Evolutionary conservation across 1,140 invertebrate genomes (phyloP).

Genomic region (Camponotus vicinus): DNA sequence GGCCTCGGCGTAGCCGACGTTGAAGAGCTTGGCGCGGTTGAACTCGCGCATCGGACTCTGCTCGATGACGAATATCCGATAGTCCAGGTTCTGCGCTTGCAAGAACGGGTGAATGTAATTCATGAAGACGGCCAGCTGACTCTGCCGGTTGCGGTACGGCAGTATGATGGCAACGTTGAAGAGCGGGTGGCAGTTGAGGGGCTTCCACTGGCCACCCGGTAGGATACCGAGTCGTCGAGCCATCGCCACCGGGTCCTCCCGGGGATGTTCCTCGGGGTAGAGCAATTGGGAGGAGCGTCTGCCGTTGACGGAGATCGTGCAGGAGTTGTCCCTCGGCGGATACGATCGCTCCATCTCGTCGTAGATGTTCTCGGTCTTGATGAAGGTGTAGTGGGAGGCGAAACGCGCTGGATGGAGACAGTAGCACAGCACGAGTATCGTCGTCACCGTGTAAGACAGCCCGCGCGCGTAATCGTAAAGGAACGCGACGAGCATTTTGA

Average conservation of each 20-base stretch:
- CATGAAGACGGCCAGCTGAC: conserved; percentile 93
- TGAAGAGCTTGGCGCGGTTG: conserved; percentile 97
- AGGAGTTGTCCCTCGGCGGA: conserved; percentile 80
- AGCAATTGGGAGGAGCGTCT: conserved; percentile 72
- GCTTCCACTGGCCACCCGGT: conserved; percentile 91
- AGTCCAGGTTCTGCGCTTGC: conserved; percentile 94
- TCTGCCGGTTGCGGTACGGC: conserved; percentile 94
- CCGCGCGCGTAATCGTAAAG: conserved; percentile 77
- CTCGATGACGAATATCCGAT: conserved; percentile 96
- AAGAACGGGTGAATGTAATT: conserved; percentile 96
- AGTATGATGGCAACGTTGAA: conserved; percentile 95
- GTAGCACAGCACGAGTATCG: conserved; percentile 78
- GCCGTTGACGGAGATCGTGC: conserved; percentile 69
- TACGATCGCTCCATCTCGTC: conserved; percentile 83
- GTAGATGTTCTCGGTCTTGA: conserved; percentile 82
- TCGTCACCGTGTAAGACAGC: conserved; percentile 73
- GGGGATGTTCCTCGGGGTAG: conserved; percentile 81
- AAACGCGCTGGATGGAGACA: conserved; percentile 83
- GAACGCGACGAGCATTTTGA: conserved; percentile 76
- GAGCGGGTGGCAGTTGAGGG: conserved; percentile 90
- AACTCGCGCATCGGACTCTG: conserved; percentile 93
- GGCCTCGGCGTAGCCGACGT: conserved; percentile 95
- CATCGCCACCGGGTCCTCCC: conserved; percentile 77
- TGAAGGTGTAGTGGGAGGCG: conserved; percentile 83
- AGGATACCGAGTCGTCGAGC: conserved; percentile 80